Percentiles rank a stretch among this genome's conserved stretches.
Evolutionary conservation across 2,797 vertebrate genomes (phyloP).

Genomic region (Babyrousa celebensis): DNA sequence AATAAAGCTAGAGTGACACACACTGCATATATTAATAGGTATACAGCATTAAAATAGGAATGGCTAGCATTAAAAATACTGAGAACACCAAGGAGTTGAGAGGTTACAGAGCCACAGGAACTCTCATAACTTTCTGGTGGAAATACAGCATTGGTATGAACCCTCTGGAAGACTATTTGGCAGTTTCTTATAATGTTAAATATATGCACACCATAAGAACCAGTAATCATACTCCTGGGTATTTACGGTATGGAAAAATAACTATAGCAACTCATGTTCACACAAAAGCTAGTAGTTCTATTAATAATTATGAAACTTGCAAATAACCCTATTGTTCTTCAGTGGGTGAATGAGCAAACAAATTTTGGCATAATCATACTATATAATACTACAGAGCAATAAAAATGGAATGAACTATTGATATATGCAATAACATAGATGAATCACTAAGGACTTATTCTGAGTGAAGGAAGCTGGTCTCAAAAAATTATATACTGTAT

Average conservation of each 20-base stretch:
- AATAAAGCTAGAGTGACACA: not conserved
- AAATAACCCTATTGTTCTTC: not conserved
- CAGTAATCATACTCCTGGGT: not conserved
- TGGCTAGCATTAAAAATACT: not conserved
- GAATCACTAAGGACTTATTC: not conserved
- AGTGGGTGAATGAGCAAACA: not conserved
- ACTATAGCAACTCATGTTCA: not conserved
- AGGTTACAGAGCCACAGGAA: not conserved
- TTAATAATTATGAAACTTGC: not conserved
- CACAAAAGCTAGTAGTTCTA: not conserved
- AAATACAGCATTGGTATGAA: not conserved
- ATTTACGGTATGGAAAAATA: not conserved
- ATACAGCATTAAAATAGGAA: not conserved
- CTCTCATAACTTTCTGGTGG: not conserved
- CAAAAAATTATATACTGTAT: not conserved
- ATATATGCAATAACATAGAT: not conserved
- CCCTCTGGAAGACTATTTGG: not conserved
- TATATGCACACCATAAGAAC: not conserved
- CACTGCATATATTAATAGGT: not conserved
- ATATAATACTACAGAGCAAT: not conserved
- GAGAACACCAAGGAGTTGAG: not conserved
- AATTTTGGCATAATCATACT: fast-evolving
- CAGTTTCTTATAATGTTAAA: not conserved
- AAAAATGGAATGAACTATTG: not conserved
- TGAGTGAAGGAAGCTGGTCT: not conserved